These are phyloP conservation scores for Dreissena rostriformis DNA, from an alignment of 1,140 invertebrate genomes.

Conservation along the genomic window DNA sequence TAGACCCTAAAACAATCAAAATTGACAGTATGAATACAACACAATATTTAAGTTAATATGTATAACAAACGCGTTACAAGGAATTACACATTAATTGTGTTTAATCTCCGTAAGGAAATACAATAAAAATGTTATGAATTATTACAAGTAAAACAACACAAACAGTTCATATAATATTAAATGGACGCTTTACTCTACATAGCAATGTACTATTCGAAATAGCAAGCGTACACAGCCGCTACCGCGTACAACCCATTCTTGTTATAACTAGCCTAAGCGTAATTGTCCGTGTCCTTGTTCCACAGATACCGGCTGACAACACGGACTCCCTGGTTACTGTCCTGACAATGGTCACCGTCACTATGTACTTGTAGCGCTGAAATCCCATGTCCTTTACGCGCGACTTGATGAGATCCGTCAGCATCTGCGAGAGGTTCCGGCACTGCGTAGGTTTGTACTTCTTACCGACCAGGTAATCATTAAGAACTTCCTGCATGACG, in stretches of 20 bases:
- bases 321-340: slow-evolving; percentile 70
- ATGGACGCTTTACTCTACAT: too few species aligned
- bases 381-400: slow-evolving; percentile 71
- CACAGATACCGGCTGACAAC: slow-evolving; percentile 74
- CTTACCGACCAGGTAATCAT: slow-evolving; percentile 66
- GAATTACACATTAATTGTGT: too few species aligned
- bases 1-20: too few species aligned
- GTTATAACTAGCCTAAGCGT: slow-evolving; percentile 68
- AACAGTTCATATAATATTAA: too few species aligned
- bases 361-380: slow-evolving; percentile 73
- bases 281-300: slow-evolving; percentile 75
- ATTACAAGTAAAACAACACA: too few species aligned
- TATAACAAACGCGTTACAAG: too few species aligned
- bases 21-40: too few species aligned
- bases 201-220: slow-evolving; percentile 69
- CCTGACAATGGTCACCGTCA: slow-evolving; percentile 72
- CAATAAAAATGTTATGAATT: too few species aligned
- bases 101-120: too few species aligned
- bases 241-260: slow-evolving; percentile 73
- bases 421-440: slow-evolving; percentile 52
- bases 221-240: slow-evolving; percentile 73
- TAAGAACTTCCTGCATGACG: slow-evolving; percentile 62
- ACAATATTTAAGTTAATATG: too few species aligned
- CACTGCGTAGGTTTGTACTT: slow-evolving; percentile 66
- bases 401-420: slow-evolving; percentile 65